Evolutionary conservation across 2,888 invertebrate species (phyloP).

Genomic region (Drosophila seclusa): DNA sequence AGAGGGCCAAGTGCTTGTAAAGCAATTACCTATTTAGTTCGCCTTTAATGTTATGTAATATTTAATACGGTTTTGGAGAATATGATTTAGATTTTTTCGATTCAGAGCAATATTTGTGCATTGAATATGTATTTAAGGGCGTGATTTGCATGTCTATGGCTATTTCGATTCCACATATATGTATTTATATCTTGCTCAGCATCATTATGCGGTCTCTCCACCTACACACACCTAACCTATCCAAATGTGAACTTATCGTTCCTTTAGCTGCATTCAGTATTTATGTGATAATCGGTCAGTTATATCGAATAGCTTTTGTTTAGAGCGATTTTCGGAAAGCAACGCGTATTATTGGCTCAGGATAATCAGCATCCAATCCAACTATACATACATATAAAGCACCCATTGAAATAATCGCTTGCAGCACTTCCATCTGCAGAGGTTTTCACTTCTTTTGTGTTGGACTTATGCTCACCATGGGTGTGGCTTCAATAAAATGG

Average conservation of each 20-base stretch:
- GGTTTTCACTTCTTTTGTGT: not conserved
- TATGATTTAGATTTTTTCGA: not conserved
- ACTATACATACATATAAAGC: not conserved
- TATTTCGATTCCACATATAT: not conserved
- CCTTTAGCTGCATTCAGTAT: not conserved
- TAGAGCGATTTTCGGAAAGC: not conserved
- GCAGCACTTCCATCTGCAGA: not conserved
- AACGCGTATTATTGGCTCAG: not conserved
- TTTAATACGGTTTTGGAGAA: not conserved
- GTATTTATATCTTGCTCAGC: not conserved
- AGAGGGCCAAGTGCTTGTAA: not conserved
- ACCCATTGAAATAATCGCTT: not conserved
- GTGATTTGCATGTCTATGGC: not conserved
- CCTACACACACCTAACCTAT: not conserved
- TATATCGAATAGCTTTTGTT: not conserved
- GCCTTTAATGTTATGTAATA: not conserved
- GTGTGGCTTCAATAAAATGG: not conserved
- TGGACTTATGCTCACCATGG: not conserved
- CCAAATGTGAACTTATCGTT: not conserved
- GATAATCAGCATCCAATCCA: not conserved
- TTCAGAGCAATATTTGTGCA: not conserved
- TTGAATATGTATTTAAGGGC: not conserved
- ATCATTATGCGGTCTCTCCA: not conserved
- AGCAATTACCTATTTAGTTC: not conserved
- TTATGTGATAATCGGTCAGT: not conserved